These are phyloP conservation scores for Scalopus aquaticus DNA, from an alignment of 2,113 vertebrate species.

Conservation along the genomic window DNA sequence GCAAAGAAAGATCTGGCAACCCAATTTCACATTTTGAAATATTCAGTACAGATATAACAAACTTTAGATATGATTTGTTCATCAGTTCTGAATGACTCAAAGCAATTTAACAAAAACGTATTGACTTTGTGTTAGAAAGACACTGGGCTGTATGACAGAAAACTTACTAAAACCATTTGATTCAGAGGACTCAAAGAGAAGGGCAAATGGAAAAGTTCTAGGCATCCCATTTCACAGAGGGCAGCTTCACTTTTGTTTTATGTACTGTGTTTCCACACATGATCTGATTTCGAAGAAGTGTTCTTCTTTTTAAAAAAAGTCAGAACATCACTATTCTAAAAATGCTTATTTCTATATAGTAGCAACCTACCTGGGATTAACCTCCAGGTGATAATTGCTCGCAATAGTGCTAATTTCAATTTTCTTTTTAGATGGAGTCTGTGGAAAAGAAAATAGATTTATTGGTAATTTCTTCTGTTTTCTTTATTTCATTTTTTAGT, in stretches of 20 bases:
- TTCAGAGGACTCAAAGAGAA: neutral
- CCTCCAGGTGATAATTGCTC: constrained; percentile 99
- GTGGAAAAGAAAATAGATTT: constrained; percentile 16
- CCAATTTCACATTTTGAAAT: neutral
- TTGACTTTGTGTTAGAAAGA: neutral
- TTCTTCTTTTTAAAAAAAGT: neutral
- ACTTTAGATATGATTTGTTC: neutral
- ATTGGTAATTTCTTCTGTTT: neutral
- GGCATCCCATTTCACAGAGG: neutral
- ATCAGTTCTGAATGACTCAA: neutral
- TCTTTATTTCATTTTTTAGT: neutral
- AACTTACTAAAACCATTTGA: neutral
- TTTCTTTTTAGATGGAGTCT: constrained; percentile 99
- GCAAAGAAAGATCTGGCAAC: neutral
- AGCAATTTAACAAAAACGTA: neutral
- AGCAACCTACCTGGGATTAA: constrained; percentile 93
- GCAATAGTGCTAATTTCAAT: constrained; percentile 99
- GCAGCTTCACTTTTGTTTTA: neutral
- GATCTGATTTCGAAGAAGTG: neutral
- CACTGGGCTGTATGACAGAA: neutral
- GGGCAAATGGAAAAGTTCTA: neutral
- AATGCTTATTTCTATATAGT: neutral
- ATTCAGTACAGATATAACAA: neutral
- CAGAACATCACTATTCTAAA: neutral
- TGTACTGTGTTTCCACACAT: neutral